These are phyloP conservation scores for Strix aluco DNA, from an alignment of 2,113 vertebrate species.

Conservation along the genomic window DNA sequence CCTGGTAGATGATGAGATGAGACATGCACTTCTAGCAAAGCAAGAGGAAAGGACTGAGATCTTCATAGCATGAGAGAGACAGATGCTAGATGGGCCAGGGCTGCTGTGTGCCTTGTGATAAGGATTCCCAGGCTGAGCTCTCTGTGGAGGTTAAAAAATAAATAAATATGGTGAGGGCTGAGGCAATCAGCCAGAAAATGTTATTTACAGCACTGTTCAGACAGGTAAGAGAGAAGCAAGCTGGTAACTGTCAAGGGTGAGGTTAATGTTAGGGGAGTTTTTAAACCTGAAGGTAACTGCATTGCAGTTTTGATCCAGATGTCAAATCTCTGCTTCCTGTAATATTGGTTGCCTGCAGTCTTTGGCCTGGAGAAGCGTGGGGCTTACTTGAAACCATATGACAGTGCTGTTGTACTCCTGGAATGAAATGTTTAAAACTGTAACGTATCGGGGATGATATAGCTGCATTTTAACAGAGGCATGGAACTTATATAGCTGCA, in stretches of 20 bases:
- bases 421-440: constrained; percentile 14
- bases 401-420: constrained; percentile 28
- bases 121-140: not conserved
- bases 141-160: not conserved
- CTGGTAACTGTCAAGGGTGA: not conserved
- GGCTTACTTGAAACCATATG: constrained; percentile 54
- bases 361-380: constrained; percentile 9
- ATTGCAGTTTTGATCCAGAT: constrained; percentile 43
- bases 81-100: not conserved
- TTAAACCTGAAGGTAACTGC: not conserved
- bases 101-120: not conserved
- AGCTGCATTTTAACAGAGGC: not conserved
- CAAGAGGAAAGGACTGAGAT: not conserved
- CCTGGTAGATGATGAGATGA: not conserved
- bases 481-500: not conserved
- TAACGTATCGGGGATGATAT: not conserved
- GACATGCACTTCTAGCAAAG: not conserved
- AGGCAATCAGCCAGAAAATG: not conserved
- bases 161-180: not conserved
- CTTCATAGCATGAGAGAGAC: not conserved
- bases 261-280: not conserved
- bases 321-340: constrained; percentile 49
- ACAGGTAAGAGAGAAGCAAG: not conserved
- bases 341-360: constrained; percentile 26
- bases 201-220: not conserved